Conservation (phyloP, 2,888 invertebrate genomes). For the Andrena trimmerana region DNA sequence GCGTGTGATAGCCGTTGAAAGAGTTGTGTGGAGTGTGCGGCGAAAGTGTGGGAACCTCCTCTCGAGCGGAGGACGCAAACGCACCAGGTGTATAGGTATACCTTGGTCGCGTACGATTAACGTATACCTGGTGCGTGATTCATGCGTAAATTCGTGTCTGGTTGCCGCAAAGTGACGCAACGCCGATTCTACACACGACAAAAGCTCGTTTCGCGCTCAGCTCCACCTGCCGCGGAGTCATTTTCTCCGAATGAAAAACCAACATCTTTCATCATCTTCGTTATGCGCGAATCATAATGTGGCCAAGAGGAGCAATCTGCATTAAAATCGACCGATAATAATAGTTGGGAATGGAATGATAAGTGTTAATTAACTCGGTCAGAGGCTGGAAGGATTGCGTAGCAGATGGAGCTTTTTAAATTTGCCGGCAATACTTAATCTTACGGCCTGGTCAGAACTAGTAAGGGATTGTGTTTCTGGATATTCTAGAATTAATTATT, state of each 20-base stretch:
- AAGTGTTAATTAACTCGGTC: too few relatives aligned
- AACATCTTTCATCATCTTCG: background rate
- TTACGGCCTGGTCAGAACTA: too few relatives aligned
- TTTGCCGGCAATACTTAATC: too few relatives aligned
- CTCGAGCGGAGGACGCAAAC: conserved; percentile 56
- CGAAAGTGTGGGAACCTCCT: conserved; percentile 79
- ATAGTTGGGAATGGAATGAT: too few relatives aligned
- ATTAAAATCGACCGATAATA: too few relatives aligned
- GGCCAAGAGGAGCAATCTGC: too few relatives aligned
- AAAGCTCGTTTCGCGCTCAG: conserved; percentile 10
- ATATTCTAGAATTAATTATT: too few relatives aligned
- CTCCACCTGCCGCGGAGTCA: conserved; percentile 25
- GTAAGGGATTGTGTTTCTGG: too few relatives aligned
- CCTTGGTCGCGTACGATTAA: conserved; percentile 33
- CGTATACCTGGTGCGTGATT: conserved; percentile 64
- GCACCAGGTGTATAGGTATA: conserved; percentile 51
- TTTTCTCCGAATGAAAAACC: background rate
- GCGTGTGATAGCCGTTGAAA: conserved; percentile 48
- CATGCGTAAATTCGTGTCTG: conserved; percentile 76
- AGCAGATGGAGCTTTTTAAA: too few relatives aligned
- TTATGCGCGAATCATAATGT: too few relatives aligned
- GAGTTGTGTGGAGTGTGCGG: conserved; percentile 56
- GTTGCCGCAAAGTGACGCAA: conserved; percentile 68
- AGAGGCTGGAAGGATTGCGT: too few relatives aligned
- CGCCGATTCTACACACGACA: conserved; percentile 21